Conservation (phyloP, 1,140 invertebrate species). For the Trichonephila clavipes region DNA sequence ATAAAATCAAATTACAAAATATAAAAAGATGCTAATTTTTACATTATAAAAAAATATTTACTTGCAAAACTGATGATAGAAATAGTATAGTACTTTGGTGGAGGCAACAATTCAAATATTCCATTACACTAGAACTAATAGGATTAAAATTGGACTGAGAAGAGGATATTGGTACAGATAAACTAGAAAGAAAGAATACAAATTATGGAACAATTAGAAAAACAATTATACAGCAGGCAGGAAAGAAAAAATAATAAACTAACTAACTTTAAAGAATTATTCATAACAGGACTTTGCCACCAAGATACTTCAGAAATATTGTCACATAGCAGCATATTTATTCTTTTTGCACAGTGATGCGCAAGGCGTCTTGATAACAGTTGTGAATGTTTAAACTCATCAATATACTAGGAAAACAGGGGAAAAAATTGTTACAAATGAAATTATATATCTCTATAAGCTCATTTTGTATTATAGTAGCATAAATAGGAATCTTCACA, state of each 20-base stretch:
- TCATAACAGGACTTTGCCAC: conserved; percentile 67
- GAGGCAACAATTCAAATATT: conserved; percentile 92
- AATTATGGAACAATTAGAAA: background rate
- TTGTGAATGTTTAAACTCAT: conserved; percentile 95
- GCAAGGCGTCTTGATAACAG: conserved; percentile 91
- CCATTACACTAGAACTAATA: conserved; percentile 87
- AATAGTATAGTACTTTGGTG: conserved; percentile 92
- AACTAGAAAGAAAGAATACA: conserved; percentile 69
- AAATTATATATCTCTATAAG: too few species aligned
- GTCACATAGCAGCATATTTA: conserved; percentile 83
- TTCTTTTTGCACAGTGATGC: conserved; percentile 91
- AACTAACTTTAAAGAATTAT: conserved; percentile 43
- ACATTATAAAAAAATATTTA: conserved; percentile 78
- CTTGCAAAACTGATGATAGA: conserved; percentile 90
- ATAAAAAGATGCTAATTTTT: too few species aligned
- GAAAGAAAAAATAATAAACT: background rate
- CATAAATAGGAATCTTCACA: too few species aligned
- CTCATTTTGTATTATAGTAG: too few species aligned
- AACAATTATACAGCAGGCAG: background rate
- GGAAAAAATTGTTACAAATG: background rate
- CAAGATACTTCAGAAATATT: conserved; percentile 46
- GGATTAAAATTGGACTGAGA: conserved; percentile 81
- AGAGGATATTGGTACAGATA: conserved; percentile 28
- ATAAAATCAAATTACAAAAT: too few species aligned
- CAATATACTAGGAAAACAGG: conserved; percentile 87